Evolutionary conservation across 2,113 vertebrate genomes (phyloP), one percentile per base, ranked within the genome.

Genomic region (Sebastes schlegelii): DNA sequence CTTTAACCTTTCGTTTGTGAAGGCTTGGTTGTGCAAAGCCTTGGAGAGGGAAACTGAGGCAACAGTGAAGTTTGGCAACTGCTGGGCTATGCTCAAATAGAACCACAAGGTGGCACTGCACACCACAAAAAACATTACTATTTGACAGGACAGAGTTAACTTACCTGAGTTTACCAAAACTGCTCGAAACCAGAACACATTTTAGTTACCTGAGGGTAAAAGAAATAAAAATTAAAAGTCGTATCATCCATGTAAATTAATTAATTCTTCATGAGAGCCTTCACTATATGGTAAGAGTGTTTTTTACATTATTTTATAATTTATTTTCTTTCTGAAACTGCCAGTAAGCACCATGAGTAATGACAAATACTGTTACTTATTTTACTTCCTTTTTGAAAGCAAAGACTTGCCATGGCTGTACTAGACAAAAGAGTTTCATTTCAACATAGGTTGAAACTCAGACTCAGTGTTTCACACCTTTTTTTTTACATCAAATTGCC

Each of bases 381-480:
- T 76, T 26, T 62, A 79, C 85, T 93, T 95, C 90, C 90, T 80
- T 84, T 77, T 45, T 62, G 84, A 92, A 91, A 91, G 74, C 14
- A 26, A 19, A 0, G 13, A 49, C 5, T 64, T 19, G n/a, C 19
- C 10, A 48, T 45, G 0, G 0, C 23, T 8, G 16, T 9, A 21
- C 4, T 5, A 7, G 7, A 11, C 23, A 45, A 2, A 23, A 12
- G 3, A 57, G 78, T 87, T 91, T 83, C 51, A 82, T 77, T 84
- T 87, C 80, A 82, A 43, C 48, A 54, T 7, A 54, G 8, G n/a
- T 34, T 34, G 34, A 34, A 34, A 34, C 8, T 10, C 0, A 57
- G 14, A 45, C 5, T 69, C 6, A 8, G 6, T 52, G n/a, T 48
- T 19, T 77, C 6, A 19, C 8, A 60, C 21, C 43, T 67, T 57